Evolutionary conservation across 2,113 vertebrate species (phyloP).

Genomic region (Mesembrinibis cayennensis): DNA sequence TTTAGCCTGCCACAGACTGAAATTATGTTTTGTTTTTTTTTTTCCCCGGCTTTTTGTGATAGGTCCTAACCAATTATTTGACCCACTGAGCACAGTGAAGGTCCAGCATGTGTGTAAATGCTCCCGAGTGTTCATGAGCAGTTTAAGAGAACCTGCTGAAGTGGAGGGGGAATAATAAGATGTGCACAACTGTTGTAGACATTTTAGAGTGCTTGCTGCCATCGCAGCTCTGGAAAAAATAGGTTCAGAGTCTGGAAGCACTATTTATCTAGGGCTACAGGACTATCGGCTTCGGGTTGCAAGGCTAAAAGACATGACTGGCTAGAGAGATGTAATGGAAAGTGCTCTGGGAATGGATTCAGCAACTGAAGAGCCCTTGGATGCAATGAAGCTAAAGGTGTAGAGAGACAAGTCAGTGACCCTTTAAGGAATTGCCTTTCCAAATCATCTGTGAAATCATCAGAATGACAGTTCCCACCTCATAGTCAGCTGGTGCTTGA

Average conservation of each 20-base stretch:
- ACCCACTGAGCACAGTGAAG: not conserved
- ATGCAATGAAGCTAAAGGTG: slow-evolving; percentile 6
- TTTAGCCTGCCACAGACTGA: not conserved
- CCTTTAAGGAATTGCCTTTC: slow-evolving; percentile 15
- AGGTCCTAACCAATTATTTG: not conserved
- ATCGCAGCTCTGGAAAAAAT: not conserved
- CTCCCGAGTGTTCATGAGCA: not conserved
- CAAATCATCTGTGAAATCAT: slow-evolving; percentile 21
- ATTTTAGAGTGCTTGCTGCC: not conserved
- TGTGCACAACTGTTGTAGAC: not conserved
- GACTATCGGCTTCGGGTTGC: not conserved
- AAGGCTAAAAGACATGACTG: not conserved
- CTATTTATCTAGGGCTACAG: not conserved
- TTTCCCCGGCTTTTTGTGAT: not conserved
- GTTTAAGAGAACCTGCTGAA: not conserved
- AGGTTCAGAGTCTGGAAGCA: not conserved
- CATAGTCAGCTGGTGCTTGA: not conserved
- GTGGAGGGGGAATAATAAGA: not conserved
- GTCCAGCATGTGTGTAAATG: not conserved
- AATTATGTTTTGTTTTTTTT: not conserved
- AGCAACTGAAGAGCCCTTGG: not conserved
- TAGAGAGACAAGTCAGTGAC: not conserved
- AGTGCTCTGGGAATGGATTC: slow-evolving; percentile 1
- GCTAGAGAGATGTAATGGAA: not conserved
- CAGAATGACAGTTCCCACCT: not conserved